Conservation (phyloP, 2,113 vertebrate species). For the Gavia stellata region DNA sequence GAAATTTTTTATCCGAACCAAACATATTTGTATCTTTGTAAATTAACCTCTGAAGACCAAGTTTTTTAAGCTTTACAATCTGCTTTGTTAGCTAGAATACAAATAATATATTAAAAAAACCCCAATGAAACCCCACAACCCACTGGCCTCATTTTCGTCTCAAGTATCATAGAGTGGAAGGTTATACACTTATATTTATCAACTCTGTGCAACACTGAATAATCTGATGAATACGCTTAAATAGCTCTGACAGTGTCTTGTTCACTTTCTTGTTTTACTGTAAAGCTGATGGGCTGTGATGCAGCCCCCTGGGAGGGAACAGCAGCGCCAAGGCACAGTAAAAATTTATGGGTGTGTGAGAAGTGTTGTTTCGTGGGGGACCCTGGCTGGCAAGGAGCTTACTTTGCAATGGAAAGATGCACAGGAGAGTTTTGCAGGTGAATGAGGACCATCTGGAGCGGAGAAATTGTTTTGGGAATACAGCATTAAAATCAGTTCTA, state of each 20-base stretch:
- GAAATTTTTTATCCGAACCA: not conserved
- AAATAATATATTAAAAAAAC: not conserved
- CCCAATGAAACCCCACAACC: rapidly evolving
- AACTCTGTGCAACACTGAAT: not conserved
- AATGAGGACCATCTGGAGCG: not conserved
- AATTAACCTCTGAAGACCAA: not conserved
- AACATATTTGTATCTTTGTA: not conserved
- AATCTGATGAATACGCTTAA: not conserved
- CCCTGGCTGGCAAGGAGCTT: not conserved
- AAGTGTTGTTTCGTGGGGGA: not conserved
- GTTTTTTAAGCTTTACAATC: not conserved
- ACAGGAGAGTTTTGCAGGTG: not conserved
- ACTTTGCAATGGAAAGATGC: not conserved
- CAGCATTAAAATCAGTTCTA: not conserved
- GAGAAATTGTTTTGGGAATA: not conserved
- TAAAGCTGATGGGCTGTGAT: not conserved
- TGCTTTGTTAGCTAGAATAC: not conserved
- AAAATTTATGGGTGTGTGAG: not conserved
- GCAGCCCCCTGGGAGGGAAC: not conserved
- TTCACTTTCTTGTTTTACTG: not conserved
- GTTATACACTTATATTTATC: not conserved
- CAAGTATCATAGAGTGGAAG: not conserved
- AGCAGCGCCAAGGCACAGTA: not conserved
- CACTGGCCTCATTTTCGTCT: not conserved
- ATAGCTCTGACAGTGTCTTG: not conserved